Evolutionary conservation across 2,113 vertebrate species (phyloP).

Genomic region (Nanorana parkeri): DNA sequence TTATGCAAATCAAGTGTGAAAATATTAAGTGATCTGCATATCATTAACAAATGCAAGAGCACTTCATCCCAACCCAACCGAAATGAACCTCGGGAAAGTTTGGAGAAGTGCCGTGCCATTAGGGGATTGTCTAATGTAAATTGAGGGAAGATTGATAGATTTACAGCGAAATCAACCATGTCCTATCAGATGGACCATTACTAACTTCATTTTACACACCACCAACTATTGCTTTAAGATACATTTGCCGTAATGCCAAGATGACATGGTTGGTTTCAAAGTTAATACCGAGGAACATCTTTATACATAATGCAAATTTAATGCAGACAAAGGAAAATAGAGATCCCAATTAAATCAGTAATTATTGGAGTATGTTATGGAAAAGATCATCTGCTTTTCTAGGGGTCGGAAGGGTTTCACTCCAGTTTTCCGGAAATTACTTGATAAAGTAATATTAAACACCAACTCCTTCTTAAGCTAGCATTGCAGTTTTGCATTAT

Average conservation of each 20-base stretch:
- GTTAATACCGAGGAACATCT: background rate
- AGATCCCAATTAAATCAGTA: background rate
- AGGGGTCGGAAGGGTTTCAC: background rate
- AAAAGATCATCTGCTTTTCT: background rate
- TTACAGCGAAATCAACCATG: slow-evolving; percentile 20
- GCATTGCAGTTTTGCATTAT: too few relatives aligned
- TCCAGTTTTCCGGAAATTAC: background rate
- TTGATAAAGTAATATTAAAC: background rate
- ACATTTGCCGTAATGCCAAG: background rate
- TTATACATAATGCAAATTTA: background rate
- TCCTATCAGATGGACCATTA: slow-evolving; percentile 3
- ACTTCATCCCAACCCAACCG: background rate
- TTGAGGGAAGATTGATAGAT: slow-evolving; percentile 13
- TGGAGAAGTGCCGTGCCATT: slow-evolving; percentile 2
- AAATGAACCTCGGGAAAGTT: background rate
- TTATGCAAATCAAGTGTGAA: slow-evolving; percentile 21
- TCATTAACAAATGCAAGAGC: background rate
- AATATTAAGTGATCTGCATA: slow-evolving; percentile 8
- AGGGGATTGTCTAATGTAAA: background rate
- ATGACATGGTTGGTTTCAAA: slow-evolving; percentile 4
- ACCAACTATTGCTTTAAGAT: background rate
- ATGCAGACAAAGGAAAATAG: background rate
- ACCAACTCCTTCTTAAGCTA: too few relatives aligned
- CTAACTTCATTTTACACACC: slow-evolving; percentile 4
- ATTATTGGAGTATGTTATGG: background rate